Conservation (phyloP, 2,113 vertebrate species). For the mouse (Mus musculus) region DNA sequence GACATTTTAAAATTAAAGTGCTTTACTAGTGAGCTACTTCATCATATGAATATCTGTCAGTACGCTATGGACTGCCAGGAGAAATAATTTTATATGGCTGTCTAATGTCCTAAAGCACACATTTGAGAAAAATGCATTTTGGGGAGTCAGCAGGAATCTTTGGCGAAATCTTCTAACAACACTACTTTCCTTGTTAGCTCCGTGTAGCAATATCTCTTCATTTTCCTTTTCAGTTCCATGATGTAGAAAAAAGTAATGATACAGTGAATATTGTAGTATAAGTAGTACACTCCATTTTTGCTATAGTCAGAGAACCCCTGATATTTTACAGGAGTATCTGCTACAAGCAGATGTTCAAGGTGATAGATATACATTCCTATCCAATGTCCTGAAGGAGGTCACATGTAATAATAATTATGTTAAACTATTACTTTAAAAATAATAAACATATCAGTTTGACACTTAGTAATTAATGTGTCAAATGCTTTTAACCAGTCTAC, state of each 20-base stretch:
- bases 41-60: background rate
- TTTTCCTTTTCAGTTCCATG: background rate
- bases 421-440: slow-evolving; percentile 1
- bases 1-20: background rate
- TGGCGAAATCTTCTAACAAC: background rate
- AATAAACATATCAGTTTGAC: background rate
- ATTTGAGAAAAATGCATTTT: background rate
- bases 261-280: too few species aligned
- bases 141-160: too few species aligned
- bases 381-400: background rate
- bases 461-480: background rate
- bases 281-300: too few species aligned
- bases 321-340: background rate
- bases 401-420: background rate
- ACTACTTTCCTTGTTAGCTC: too few species aligned
- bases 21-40: background rate
- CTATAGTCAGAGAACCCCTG: too few species aligned
- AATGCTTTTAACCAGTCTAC: background rate
- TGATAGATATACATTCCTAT: too few species aligned
- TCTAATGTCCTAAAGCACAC: background rate
- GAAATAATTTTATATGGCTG: background rate
- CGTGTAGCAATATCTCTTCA: background rate
- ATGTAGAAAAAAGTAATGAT: background rate
- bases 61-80: background rate
- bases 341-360: background rate